Percentiles rank a stretch among this genome's conserved stretches.
Evolutionary conservation across 2,113 vertebrate species (phyloP).

Genomic region (Hepsetus odoe): DNA sequence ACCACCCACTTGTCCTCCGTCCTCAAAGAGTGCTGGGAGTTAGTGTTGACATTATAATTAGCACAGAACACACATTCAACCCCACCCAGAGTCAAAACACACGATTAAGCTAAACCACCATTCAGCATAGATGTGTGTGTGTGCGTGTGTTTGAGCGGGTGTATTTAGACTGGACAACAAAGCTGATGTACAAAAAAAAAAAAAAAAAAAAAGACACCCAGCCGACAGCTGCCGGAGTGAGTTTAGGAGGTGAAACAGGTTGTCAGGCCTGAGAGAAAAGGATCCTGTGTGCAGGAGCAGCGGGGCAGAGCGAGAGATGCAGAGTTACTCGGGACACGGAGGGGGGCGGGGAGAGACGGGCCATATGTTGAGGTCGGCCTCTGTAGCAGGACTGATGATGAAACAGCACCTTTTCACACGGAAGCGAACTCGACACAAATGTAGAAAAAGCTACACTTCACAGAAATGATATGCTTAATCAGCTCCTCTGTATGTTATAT

Average conservation of each 20-base stretch:
- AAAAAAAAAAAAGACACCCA: background rate
- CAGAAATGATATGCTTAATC: too few species aligned
- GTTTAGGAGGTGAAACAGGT: slow-evolving; percentile 10
- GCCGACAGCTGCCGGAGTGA: background rate
- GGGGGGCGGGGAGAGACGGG: background rate
- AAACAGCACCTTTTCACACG: background rate
- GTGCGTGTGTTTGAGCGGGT: background rate
- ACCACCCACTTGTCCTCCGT: background rate
- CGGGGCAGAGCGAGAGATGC: background rate
- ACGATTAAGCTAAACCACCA: background rate
- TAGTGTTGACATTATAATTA: slow-evolving; percentile 51
- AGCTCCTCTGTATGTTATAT: too few species aligned
- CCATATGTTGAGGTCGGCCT: slow-evolving; percentile 6
- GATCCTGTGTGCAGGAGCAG: background rate
- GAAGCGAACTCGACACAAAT: too few species aligned
- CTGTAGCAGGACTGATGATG: background rate
- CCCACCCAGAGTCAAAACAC: slow-evolving; percentile 6
- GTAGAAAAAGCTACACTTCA: too few species aligned
- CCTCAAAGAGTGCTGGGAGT: background rate
- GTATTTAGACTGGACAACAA: background rate
- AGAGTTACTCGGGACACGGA: background rate
- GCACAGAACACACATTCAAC: slow-evolving; percentile 58
- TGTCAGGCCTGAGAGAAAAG: too few species aligned
- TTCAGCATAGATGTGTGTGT: background rate
- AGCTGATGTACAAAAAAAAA: background rate